Base-by-base conservation (phyloP, 2,888 invertebrate species). In the Zhuqinia jingwanae region DNA sequence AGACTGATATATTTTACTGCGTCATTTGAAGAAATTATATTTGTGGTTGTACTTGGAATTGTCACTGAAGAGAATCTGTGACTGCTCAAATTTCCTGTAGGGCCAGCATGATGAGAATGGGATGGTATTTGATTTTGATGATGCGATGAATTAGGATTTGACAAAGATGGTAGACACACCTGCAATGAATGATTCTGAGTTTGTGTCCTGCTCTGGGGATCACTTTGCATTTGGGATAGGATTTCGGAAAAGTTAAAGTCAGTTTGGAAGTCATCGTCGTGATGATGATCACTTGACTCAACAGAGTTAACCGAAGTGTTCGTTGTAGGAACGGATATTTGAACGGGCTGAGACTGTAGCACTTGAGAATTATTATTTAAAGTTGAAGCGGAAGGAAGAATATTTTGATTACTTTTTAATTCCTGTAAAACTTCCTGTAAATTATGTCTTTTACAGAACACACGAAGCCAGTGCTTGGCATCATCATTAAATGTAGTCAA, bases 1-100 rank as follows among this genome's bases (percentile, higher is more conserved):
- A 81, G 36, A 10, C 53, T 70, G 10, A 85, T 45, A 45, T 58
- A 77, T 56, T 87, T 87, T 45, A 87, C 47, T 0, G 87, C 87
- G 27, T 87, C 85, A 36, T 36, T 36, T 36, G 8, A 36, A 36
- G 3, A 6, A 36, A 36, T 36, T 6, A 15, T 65, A n/a, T 65
- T 36, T 10, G 30, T 10, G 10, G 30, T 30, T 25, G 30, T 15
- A 60, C 27, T 17, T n/a, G n/a, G n/a, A 27, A 15, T 3, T 15
- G 8, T 6, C 27, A n/a, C n/a, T n/a, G n/a, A 5, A 15, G 60
- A 15, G 6, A 27, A n/a, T 30, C 27, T 27, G 13, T 60, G 13
- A 15, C 0, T 3, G 8, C 5, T 30, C 27, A 27, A 60, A n/a
- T 60, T 60, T 60, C 30, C 60, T 1, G 27, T 30, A 2, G n/a